Percentiles rank a stretch among this genome's conserved stretches.
Conservation (phyloP, 2,113 vertebrate species). For the Halcyon senegalensis region DNA sequence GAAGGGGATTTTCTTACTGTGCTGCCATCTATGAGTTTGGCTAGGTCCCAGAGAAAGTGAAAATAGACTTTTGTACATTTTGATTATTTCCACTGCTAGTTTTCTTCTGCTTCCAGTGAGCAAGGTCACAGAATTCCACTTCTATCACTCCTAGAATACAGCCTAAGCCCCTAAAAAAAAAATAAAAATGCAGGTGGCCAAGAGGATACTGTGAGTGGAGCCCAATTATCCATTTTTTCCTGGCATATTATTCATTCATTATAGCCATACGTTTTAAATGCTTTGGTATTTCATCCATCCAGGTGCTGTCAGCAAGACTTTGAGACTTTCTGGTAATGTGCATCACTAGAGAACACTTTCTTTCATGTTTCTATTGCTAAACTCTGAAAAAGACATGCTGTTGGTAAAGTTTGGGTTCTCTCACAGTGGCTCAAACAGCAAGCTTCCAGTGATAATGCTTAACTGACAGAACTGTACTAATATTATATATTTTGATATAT, state of each 20-base stretch:
- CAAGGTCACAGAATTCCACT: neutral
- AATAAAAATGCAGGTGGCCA: neutral
- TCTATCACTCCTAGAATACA: neutral
- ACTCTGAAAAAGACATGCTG: neutral
- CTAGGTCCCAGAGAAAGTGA: neutral
- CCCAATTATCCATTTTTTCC: neutral
- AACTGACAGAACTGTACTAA: neutral
- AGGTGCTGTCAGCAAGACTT: neutral
- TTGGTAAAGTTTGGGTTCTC: neutral
- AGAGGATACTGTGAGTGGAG: neutral
- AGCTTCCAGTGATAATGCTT: neutral
- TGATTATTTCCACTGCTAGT: neutral
- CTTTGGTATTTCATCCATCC: neutral
- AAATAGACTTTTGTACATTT: neutral
- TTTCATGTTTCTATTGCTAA: neutral
- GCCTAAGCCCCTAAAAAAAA: conserved; percentile 11
- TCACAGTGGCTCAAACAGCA: neutral
- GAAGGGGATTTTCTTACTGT: conserved; percentile 10
- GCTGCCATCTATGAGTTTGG: neutral
- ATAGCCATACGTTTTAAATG: neutral
- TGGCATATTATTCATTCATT: neutral
- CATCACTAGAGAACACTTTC: neutral
- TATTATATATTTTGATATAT: neutral
- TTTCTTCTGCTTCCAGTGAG: neutral
- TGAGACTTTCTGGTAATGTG: neutral